Evolutionary conservation across 92 coral and sea anemone species (phyloP), one percentile per base, ranked within the genome.

Genomic region (Paragorgia papillata): DNA sequence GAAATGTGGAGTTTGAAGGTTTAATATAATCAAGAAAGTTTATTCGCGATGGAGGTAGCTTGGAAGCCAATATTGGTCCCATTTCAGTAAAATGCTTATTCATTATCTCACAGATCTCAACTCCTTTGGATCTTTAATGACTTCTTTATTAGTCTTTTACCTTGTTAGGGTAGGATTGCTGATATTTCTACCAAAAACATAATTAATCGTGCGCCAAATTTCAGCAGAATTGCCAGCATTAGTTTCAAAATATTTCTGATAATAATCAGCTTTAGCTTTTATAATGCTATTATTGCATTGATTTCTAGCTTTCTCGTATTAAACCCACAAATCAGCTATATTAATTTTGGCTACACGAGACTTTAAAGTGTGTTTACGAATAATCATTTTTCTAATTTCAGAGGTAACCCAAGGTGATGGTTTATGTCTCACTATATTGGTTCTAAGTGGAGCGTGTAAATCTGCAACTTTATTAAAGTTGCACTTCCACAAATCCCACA

Each of bases 181-280:
- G 4, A 20, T 48, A 9, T 69, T 46, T 24, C 76, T 29, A 50
- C 76, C 76, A 34, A 69, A 20, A 48, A 69, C 62, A 19, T 33
- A 20, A 69, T 69, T 69, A 37, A 69, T 69, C 46, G 76, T 50
- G 40, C 76, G 35, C 76, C 76, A 69, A 24, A 50, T 69, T 69
- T 50, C 62, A 19, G 62, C 76, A 20, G 39, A 33, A 12, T 69
- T 69, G 13, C 76, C 76, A 43, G 40, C 76, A 69, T 33, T 69
- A 19, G 35, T 13, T 25, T 50, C 41, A 9, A 69, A 37, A 25
- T 69, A 37, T 21, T 48, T 69, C 14, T 48, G 62, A 48, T 25
- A 10, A 37, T 48, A 69, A 0, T 43, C 76, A 9, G 0, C 21
- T 35, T 69, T 46, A 7, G 76, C 76, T 48, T 69, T 48, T 55